These are phyloP conservation scores for Mesoclemmys tuberculata DNA, from an alignment of 2,113 vertebrate genomes.

Conservation along the genomic window DNA sequence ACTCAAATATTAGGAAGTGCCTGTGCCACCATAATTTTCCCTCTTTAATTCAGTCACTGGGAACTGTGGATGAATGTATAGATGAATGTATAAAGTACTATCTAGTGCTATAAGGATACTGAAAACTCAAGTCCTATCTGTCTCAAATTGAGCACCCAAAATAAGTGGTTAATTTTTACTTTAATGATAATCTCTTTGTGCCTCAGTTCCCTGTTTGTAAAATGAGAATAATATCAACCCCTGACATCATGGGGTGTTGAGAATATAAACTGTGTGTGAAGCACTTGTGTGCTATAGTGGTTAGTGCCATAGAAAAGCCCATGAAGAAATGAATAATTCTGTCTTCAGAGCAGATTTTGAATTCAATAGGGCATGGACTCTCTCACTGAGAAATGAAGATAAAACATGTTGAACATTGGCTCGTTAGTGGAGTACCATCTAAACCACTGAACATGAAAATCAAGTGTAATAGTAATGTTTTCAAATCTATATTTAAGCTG, in stretches of 20 bases:
- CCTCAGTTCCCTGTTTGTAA: neutral
- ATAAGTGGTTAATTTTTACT: neutral
- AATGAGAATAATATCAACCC: neutral
- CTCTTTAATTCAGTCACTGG: neutral
- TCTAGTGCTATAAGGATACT: neutral
- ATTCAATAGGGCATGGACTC: neutral
- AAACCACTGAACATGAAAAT: neutral
- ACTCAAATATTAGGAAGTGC: neutral
- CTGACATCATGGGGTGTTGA: neutral
- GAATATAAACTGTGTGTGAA: neutral
- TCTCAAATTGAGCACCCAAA: neutral
- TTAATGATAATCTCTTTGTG: neutral
- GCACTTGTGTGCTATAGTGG: neutral
- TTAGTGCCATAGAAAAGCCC: neutral
- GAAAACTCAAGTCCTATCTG: neutral
- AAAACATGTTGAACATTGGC: neutral
- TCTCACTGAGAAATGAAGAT: neutral
- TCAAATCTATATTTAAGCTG: neutral
- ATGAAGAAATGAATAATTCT: neutral
- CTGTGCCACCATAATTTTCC: neutral
- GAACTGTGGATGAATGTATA: neutral
- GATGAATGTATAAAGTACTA: neutral
- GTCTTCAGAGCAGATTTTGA: neutral
- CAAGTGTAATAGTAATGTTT: neutral
- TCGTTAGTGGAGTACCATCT: neutral